A percentile compares a stretch with the other conserved stretches of the same genome.
These are phyloP conservation scores for Beaufortia kweichowensis DNA, from an alignment of 2,113 vertebrate genomes.

Conservation along the genomic window DNA sequence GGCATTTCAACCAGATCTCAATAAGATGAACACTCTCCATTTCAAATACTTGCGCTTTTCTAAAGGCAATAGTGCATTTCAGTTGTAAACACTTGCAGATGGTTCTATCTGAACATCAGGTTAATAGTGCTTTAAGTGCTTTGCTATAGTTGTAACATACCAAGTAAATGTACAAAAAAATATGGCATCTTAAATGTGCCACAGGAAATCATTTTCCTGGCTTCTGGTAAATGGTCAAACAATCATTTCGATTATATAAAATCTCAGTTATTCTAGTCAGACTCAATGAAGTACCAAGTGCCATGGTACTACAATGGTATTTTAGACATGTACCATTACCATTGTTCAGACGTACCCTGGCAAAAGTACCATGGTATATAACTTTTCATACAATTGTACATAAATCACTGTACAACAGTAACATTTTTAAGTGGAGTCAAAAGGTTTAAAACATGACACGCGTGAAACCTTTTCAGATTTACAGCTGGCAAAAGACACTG, in stretches of 20 bases:
- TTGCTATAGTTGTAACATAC: not conserved
- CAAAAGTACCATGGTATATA: too few species aligned
- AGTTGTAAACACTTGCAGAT: conserved; percentile 42
- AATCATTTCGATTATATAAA: not conserved
- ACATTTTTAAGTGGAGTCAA: too few species aligned
- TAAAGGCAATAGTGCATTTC: conserved; percentile 33
- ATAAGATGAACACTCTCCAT: not conserved
- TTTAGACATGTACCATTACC: too few species aligned
- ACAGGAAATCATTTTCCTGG: not conserved
- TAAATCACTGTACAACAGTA: too few species aligned
- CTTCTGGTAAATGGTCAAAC: not conserved
- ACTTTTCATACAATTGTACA: too few species aligned
- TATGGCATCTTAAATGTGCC: conserved; percentile 23
- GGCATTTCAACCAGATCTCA: conserved; percentile 26
- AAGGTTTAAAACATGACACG: not conserved
- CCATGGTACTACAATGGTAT: too few species aligned
- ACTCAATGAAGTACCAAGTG: not conserved
- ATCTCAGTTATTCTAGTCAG: not conserved
- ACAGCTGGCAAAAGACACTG: conserved; percentile 24
- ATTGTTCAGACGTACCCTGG: too few species aligned
- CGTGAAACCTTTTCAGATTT: conserved; percentile 6
- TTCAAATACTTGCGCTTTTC: not conserved
- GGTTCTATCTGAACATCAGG: conserved; percentile 12
- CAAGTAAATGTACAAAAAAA: not conserved
- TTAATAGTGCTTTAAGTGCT: conserved; percentile 46